Evolutionary conservation across 1,140 invertebrate species (phyloP), one percentile per base, ranked within the genome.

Genomic region (Bombus huntii): DNA sequence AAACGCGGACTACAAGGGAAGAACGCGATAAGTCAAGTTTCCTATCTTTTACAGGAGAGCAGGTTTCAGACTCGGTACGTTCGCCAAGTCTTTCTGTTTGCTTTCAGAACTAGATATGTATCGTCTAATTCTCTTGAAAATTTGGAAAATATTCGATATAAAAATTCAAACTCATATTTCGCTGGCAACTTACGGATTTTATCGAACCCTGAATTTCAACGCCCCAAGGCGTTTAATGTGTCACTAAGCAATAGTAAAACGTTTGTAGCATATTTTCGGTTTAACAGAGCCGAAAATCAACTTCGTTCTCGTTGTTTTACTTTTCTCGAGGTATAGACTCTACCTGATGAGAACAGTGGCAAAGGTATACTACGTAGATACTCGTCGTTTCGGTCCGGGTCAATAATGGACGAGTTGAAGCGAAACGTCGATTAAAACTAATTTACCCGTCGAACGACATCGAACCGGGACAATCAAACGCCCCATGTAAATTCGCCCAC

Each of bases 391-490:
- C 75, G 34, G 8, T 13, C 25, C 25, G 53, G 9, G 75, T 77
- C 75, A 59, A 77, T 77, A 77, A 77, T n/a, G 75, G 13, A 77
- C 37, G 75, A 77, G 75, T 39, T 6, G 31, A 34, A 62, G 77
- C 62, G 13, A 47, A 68, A 66, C 77, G 31, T 79, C 77, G 77
- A 79, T 79, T 79, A 79, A 66, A 79, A 79, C 39, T 66, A 79
- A 65, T 79, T 79, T 79, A 68, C 42, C 65, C 37, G 75, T 62
- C n/a, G 77, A 42, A 31, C 77, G 65, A 79, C 39, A 34, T 18
- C 39, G n/a, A n/a, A 10, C 37, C 68, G 9, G 70, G 79, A 81
- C 79, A 72, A 81, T 79, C 42, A 79, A 68, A 34, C 79, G 68
- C 31, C 9, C 68, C 79, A 57, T 81, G 79, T 72, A 72, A 81